Evolutionary conservation across 2,113 vertebrate species (phyloP).

Genomic region (Limanda limanda): DNA sequence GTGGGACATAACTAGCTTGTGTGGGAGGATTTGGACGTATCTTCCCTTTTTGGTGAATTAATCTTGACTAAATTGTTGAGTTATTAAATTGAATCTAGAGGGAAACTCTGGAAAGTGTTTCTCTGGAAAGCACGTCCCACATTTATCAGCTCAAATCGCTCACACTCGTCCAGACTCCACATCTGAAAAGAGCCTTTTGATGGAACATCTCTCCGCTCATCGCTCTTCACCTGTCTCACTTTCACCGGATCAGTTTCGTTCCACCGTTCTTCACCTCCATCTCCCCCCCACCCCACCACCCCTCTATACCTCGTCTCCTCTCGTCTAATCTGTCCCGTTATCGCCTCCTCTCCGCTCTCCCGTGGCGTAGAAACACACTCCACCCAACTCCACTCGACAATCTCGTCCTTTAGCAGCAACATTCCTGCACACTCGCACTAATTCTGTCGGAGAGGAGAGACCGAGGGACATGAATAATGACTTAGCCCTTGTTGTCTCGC

Average conservation of each 20-base stretch:
- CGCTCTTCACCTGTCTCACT: constrained; percentile 24
- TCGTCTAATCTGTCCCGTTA: constrained; percentile 16
- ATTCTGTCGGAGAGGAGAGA: constrained; percentile 31
- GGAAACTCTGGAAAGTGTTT: not conserved
- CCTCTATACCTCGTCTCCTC: not conserved
- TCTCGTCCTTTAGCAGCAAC: constrained; percentile 31
- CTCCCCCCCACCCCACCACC: not conserved
- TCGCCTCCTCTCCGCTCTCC: constrained; percentile 20
- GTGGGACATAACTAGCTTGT: no score
- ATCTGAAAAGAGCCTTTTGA: constrained; percentile 13
- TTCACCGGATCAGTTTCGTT: not conserved
- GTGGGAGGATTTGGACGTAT: not conserved
- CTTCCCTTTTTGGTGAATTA: not conserved
- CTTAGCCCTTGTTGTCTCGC: constrained; percentile 11
- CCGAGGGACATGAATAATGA: constrained; percentile 54
- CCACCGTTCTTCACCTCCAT: not conserved
- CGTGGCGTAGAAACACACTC: constrained; percentile 3
- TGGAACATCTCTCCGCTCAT: constrained; percentile 18
- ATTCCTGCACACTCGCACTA: constrained; percentile 17
- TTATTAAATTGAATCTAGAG: not conserved
- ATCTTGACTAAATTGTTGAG: not conserved
- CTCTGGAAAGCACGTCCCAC: not conserved
- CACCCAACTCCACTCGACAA: not conserved
- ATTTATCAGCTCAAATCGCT: no score
- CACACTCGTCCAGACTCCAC: not conserved